Conservation (phyloP, 2,888 invertebrate genomes). For the Unio delphinus region DNA sequence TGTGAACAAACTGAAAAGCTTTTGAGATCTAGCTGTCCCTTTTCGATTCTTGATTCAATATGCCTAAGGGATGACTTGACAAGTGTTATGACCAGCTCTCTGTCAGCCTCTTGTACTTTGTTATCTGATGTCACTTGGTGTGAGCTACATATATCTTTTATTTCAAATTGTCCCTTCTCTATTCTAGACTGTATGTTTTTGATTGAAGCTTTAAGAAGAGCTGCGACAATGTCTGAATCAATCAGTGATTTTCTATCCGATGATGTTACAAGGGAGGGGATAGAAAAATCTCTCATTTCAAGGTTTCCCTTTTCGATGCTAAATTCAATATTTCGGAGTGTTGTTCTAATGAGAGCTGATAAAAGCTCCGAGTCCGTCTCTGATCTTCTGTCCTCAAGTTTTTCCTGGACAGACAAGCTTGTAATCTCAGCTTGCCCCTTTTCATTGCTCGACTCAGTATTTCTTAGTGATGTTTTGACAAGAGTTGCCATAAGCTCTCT, state of each 20-base stretch:
- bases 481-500: too few species aligned
- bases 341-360: slow-evolving; percentile 32
- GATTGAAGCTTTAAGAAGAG: too few species aligned
- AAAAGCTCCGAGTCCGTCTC: slow-evolving; percentile 21
- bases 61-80: slow-evolving; percentile 35
- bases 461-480: too few species aligned
- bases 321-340: slow-evolving; percentile 33
- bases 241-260: slow-evolving; percentile 6
- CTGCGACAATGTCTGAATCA: too few species aligned
- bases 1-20: slow-evolving; percentile 27
- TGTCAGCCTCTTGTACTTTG: slow-evolving; percentile 13
- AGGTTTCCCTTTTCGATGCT: slow-evolving; percentile 34
- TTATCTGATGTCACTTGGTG: not conserved
- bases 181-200: too few species aligned
- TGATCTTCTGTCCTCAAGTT: slow-evolving; percentile 5
- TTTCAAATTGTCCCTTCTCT: too few species aligned
- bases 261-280: slow-evolving; percentile 21
- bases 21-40: slow-evolving; percentile 23
- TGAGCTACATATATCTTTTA: too few species aligned
- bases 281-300: slow-evolving; percentile 26
- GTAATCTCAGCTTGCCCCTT: too few species aligned
- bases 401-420: not conserved
- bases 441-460: too few species aligned
- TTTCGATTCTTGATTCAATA: slow-evolving; percentile 35
- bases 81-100: slow-evolving; percentile 23